Base-by-base conservation (phyloP, 2,113 vertebrate species). In the Amia ocellicauda region DNA sequence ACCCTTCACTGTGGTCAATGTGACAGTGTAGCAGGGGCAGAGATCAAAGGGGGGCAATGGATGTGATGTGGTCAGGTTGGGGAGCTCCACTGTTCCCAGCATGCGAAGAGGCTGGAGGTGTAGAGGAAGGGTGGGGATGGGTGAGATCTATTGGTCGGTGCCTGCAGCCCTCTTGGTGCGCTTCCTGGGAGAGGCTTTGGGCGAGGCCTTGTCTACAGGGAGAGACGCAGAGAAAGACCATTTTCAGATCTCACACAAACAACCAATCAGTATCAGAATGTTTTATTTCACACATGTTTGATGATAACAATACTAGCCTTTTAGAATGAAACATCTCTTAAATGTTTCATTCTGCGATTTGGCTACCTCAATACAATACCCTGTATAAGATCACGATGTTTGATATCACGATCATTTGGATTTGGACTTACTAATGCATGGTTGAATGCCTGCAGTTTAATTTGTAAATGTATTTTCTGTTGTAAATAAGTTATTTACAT, bases 111-210 rank as follows among this genome's bases (percentile, higher is more conserved):
- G 50, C 60, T 36, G 41, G 52, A 68, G 24, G 16, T 13, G 24
- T 57, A 47, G 58, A 62, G 16, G 31, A 75, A 28, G 50, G 63
- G 57, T 53, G 43, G 40, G 47, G 67, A 19, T 28, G 2, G 0
- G 22, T 36, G 4, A 1, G 8, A 24, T 64, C 84, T 82, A 89
- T 72, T 84, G 80, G 68, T 88, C 85, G 2, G 67, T 47, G 42
- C 88, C 88, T 0, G 73, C 85, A 14, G 85, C 80, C 57, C 88
- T 78, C 31, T 81, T 88, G 74, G 80, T 77, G 56, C 86, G 75
- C 74, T 88, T 90, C 64, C 86, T 65, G 20, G 85, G 88, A 20
- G 86, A 90, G 14, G 81, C 75, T 81, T 81, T 88, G 2, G 85
- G 88, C 1, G 86, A 88, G 17, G 85, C 71, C 60, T 81, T 86